Evolutionary conservation across 2,113 vertebrate species (phyloP).

Genomic region (human): GRCh38 chr3:83410501-83411000

Average conservation of each 20-base stretch:
- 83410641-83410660: not conserved
- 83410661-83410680: no score
- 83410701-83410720: not conserved
- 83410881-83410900: not conserved
- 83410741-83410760: not conserved
- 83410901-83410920: not conserved
- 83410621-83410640: not conserved
- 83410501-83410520: not conserved
- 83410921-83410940: not conserved
- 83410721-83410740: not conserved
- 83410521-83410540: not conserved
- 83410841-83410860: not conserved
- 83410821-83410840: not conserved
- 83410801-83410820: not conserved
- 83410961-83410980: not conserved
- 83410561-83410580: not conserved
- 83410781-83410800: not conserved
- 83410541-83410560: not conserved
- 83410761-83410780: not conserved
- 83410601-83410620: not conserved
- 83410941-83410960: not conserved
- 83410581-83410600: not conserved
- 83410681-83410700: not conserved
- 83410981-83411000: not conserved
- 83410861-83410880: not conserved